phyloP scores from a whole-genome alignment of 2,113 vertebrate genomes.

The Forbesichthys papilliferus region DNA sequence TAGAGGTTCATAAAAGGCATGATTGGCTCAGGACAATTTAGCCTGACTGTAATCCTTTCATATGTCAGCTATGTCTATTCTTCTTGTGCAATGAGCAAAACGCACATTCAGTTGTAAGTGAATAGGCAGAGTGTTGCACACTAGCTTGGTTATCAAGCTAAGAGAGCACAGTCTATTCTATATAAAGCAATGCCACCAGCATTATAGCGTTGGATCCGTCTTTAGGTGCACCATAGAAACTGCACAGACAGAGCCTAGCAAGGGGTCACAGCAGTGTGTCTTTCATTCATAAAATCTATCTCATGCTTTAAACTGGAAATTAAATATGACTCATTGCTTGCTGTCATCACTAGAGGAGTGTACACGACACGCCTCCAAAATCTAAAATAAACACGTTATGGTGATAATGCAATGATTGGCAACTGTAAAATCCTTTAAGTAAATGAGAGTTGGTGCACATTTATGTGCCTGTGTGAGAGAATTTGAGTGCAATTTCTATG shows the following conservation, averaged over 20 bases:
- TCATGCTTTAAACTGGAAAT: constrained; percentile 16
- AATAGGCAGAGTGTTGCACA: not conserved
- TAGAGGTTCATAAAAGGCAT: constrained; percentile 32
- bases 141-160: not conserved
- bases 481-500: too few species aligned
- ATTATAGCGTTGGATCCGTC: not conserved
- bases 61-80: not conserved
- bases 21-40: constrained; percentile 32
- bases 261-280: too few species aligned
- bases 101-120: not conserved
- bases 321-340: constrained; percentile 25
- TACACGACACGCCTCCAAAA: not conserved
- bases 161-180: not conserved
- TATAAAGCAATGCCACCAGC: not conserved
- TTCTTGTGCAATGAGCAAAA: not conserved
- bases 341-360: constrained; percentile 2
- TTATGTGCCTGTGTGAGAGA: not conserved
- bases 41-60: constrained; percentile 19
- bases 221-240: not conserved
- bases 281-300: not conserved
- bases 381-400: constrained; percentile 27
- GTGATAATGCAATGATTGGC: constrained; percentile 20
- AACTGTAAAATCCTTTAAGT: constrained; percentile 1
- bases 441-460: not conserved
- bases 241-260: not conserved